These are phyloP conservation scores for Puffinus mauretanicus DNA, from an alignment of 2,113 vertebrate species.

Conservation along the genomic window DNA sequence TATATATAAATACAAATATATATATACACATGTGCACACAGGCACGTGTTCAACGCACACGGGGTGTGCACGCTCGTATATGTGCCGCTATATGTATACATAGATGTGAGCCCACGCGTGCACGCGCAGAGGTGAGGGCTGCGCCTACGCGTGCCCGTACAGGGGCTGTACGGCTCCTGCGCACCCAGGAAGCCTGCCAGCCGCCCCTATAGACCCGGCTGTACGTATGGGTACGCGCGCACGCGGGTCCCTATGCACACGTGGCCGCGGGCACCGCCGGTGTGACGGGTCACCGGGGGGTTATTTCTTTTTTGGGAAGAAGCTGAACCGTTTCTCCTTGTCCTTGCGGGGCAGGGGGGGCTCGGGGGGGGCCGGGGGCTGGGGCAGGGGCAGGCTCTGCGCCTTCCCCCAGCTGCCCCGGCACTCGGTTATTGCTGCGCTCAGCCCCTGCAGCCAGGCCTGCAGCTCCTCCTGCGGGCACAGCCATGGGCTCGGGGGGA, in stretches of 20 bases:
- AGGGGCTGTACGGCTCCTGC: no score
- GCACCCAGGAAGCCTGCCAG: neutral
- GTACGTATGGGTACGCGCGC: neutral
- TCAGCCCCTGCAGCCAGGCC: conserved; percentile 73
- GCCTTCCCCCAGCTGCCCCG: conserved; percentile 73
- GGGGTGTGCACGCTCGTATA: neutral
- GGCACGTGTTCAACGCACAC: neutral
- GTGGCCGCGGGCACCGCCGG: neutral
- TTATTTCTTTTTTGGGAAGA: conserved; percentile 93
- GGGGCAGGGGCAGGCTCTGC: conserved; percentile 84
- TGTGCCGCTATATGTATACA: neutral
- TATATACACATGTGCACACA: neutral
- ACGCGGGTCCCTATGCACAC: neutral
- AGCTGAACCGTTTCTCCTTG: conserved; percentile 90
- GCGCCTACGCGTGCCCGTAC: accelerated
- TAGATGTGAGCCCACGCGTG: neutral
- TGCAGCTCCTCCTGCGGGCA: no score
- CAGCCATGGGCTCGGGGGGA: no score
- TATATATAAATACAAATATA: conserved; percentile 6
- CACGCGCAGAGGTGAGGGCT: neutral
- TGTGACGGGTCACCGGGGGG: neutral
- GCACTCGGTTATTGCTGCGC: conserved; percentile 78
- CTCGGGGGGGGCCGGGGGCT: conserved; percentile 61
- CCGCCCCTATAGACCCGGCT: neutral
- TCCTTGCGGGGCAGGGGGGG: conserved; percentile 79